These are phyloP conservation scores for Drosophila yakuba DNA, from an alignment of 1,140 invertebrate genomes.

Conservation along the genomic window DNA sequence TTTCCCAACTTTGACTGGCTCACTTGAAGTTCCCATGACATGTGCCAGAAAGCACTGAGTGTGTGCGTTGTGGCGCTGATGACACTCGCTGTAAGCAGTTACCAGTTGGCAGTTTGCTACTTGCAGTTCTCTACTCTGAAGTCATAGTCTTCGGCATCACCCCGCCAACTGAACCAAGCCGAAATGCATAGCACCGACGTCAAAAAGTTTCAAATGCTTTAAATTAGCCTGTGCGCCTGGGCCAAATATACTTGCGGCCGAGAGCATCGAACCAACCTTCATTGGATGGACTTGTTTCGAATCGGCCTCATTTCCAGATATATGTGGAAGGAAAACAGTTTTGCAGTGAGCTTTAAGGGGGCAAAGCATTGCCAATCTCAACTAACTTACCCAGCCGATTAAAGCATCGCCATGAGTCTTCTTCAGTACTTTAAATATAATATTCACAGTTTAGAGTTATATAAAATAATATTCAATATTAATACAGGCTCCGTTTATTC, in stretches of 20 bases:
- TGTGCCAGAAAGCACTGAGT: slow-evolving; percentile 53
- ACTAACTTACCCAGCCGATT: not conserved
- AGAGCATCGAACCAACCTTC: not conserved
- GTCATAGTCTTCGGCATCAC: slow-evolving; percentile 6
- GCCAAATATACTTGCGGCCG: slow-evolving; percentile 29
- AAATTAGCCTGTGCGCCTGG: slow-evolving; percentile 64
- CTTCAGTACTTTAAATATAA: too few relatives aligned
- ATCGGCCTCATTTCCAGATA: not conserved
- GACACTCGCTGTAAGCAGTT: not conserved
- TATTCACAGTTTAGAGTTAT: too few relatives aligned
- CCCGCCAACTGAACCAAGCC: not conserved
- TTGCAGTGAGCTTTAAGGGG: not conserved
- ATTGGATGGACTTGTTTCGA: slow-evolving; percentile 6
- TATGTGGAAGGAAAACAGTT: not conserved
- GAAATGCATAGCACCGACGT: slow-evolving; percentile 38
- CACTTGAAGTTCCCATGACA: slow-evolving; percentile 75
- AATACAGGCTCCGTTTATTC: too few relatives aligned
- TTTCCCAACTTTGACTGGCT: slow-evolving; percentile 62
- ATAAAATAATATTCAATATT: too few relatives aligned
- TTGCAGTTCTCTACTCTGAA: slow-evolving; percentile 1
- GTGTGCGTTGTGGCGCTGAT: slow-evolving; percentile 34
- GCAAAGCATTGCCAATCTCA: not conserved
- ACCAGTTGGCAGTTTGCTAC: not conserved
- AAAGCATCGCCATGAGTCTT: too few relatives aligned
- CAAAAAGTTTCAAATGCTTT: slow-evolving; percentile 79